Conservation (phyloP, 2,113 vertebrate species). For the Atrichornis clamosus region DNA sequence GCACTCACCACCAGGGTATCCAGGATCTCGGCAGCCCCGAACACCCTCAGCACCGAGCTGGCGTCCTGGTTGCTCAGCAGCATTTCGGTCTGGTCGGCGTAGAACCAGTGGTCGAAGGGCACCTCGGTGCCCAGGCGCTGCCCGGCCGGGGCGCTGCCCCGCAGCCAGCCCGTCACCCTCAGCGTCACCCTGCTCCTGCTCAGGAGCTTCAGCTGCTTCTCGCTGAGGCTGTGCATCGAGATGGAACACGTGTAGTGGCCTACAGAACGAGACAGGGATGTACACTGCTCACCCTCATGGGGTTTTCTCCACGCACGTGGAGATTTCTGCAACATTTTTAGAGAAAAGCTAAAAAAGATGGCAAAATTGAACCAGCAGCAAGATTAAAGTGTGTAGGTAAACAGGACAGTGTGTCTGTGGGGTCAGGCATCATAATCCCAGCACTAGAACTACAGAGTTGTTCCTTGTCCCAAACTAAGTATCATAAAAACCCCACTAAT, state of each 20-base stretch:
- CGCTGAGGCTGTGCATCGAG: constrained; percentile 76
- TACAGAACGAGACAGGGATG: constrained; percentile 39
- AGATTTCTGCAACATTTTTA: background rate
- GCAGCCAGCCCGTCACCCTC: constrained; percentile 75
- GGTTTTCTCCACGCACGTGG: rapidly evolving
- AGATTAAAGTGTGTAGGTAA: rapidly evolving
- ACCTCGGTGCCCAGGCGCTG: constrained; percentile 74
- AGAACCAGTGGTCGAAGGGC: constrained; percentile 84
- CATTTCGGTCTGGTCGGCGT: constrained; percentile 83
- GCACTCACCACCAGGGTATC: constrained; percentile 81
- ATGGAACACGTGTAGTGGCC: constrained; percentile 87
- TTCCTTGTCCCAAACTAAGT: background rate
- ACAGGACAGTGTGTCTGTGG: background rate
- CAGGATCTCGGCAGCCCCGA: constrained; percentile 77
- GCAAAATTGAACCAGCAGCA: background rate
- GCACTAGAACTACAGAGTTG: background rate
- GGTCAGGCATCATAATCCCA: background rate
- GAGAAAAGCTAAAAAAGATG: background rate
- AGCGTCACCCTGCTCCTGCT: constrained; percentile 76
- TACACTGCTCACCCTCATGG: background rate
- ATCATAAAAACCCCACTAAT: background rate
- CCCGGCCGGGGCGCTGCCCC: constrained; percentile 39
- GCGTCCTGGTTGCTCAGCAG: constrained; percentile 81
- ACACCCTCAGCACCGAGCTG: constrained; percentile 83
- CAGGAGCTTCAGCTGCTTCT: constrained; percentile 80